Evolutionary conservation across 2,888 invertebrate genomes (phyloP), one percentile per base, ranked within the genome.

Genomic region (Eledone cirrhosa): DNA sequence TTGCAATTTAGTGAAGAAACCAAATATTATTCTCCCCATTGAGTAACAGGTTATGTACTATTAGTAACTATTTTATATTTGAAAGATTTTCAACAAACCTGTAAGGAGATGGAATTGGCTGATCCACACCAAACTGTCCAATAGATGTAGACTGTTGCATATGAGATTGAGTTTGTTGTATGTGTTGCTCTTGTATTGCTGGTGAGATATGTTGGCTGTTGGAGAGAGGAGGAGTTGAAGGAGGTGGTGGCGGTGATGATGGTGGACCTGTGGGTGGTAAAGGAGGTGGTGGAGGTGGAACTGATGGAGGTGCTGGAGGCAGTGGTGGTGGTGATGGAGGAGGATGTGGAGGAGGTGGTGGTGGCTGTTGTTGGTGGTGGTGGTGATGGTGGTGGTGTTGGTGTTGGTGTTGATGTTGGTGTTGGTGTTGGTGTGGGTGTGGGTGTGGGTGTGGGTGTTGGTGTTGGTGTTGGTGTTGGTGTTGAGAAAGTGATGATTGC

Each of bases 221-320:
- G 19, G 77, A 72, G 27, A 79, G 79, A 24, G 79, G 79, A 13
- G 81, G 79, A 16, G 76, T 48, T 24, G 53, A 24, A 22, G 74
- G 78, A 19, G 41, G 75, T 33, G 80, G 33, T 14, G 78, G 77
- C 16, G 78, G 78, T 48, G 75, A 69, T 27, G 53, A 41, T 74
- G 53, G 78, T 14, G 69, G 72, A 5, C 79, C 48, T 13, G 74
- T 65, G 16, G 81, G 75, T 31, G 77, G 77, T 16, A 77, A 69
- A 47, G 78, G 48, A 78, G 80, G 79, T 78, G 79, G 77, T 19
- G 77, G 63, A 47, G 72, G 72, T 19, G 78, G 22, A n/a, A 69
- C 59, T 59, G 65, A 29, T 22, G 63, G 27, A 65, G 78, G 79
- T 27, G 69, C 74, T 3, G 80, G 77, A 16, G 78, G 80, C 27